These are phyloP conservation scores for Spilarctia lutea DNA, from an alignment of 2,888 invertebrate genomes.

Conservation along the genomic window DNA sequence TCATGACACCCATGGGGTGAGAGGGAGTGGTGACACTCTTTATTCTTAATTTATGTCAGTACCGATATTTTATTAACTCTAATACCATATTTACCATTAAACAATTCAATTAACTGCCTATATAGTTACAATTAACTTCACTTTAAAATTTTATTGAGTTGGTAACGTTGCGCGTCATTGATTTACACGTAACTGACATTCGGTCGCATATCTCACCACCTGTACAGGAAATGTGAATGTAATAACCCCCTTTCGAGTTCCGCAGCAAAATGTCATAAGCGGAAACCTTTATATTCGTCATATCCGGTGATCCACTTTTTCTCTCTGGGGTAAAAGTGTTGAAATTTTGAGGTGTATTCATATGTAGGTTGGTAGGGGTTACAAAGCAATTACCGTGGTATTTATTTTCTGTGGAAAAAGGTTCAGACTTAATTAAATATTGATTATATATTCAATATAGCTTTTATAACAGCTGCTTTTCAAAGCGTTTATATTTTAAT, in stretches of 20 bases:
- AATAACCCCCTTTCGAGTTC: conserved; percentile 9
- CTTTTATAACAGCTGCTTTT: not conserved
- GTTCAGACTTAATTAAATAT: not conserved
- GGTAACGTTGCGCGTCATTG: not conserved
- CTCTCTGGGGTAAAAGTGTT: not conserved
- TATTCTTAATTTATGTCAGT: too few relatives aligned
- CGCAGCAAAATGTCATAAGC: conserved; percentile 5
- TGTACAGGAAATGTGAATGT: conserved; percentile 7
- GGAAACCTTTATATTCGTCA: conserved; percentile 12
- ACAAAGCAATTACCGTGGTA: not conserved
- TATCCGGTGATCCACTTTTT: conserved; percentile 7
- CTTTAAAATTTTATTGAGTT: not conserved
- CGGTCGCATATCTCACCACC: conserved; percentile 1
- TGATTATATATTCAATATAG: not conserved
- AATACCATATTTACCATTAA: too few relatives aligned
- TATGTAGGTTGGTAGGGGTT: not conserved
- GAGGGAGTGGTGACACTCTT: too few relatives aligned
- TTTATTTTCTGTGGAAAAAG: not conserved
- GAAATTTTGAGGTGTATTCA: not conserved
- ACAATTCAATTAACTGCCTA: not conserved
- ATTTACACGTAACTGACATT: conserved; percentile 6
- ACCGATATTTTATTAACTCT: too few relatives aligned
- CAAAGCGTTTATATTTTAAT: not conserved
- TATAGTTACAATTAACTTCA: not conserved
- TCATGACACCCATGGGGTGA: too few relatives aligned